Evolutionary conservation across 2,888 invertebrate species (phyloP).

Genomic region (Caenorhabditis sp.): DNA sequence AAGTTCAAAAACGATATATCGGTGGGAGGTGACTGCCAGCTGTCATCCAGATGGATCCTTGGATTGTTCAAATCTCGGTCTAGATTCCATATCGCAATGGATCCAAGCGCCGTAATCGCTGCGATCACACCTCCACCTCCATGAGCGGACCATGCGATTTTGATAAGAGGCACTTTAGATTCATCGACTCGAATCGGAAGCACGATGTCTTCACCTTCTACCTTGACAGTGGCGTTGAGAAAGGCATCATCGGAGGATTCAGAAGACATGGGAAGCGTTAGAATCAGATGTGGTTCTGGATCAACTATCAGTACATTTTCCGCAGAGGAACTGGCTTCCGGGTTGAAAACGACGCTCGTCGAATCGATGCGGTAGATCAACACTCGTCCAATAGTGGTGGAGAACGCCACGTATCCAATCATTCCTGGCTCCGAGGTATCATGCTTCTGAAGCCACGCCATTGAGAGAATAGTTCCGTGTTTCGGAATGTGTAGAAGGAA

Average conservation of each 20-base stretch:
- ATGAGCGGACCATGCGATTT: slow-evolving; percentile 55
- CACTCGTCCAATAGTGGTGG: slow-evolving; percentile 61
- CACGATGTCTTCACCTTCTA: slow-evolving; percentile 28
- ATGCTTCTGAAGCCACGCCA: slow-evolving; percentile 62
- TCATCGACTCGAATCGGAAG: slow-evolving; percentile 25
- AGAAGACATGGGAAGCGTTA: slow-evolving; percentile 21
- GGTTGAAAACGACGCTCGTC: neutral
- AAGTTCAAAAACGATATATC: slow-evolving; percentile 60
- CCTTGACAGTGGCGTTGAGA: slow-evolving; percentile 22
- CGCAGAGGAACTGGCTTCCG: neutral
- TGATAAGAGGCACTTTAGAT: slow-evolving; percentile 36
- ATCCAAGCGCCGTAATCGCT: slow-evolving; percentile 58
- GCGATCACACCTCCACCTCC: slow-evolving; percentile 53
- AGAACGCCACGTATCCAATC: slow-evolving; percentile 65
- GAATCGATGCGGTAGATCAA: slow-evolving; percentile 66
- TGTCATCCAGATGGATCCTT: slow-evolving; percentile 11
- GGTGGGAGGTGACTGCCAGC: slow-evolving; percentile 64
- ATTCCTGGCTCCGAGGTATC: slow-evolving; percentile 24
- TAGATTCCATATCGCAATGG: slow-evolving; percentile 60
- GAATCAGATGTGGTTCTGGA: slow-evolving; percentile 25
- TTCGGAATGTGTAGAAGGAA: slow-evolving; percentile 35
- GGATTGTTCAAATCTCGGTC: slow-evolving; percentile 39
- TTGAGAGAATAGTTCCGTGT: slow-evolving; percentile 53
- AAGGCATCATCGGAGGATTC: neutral
- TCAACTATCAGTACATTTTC: slow-evolving; percentile 16